Base-by-base conservation (phyloP, 2,797 vertebrate genomes). In the Platalea minor region DNA sequence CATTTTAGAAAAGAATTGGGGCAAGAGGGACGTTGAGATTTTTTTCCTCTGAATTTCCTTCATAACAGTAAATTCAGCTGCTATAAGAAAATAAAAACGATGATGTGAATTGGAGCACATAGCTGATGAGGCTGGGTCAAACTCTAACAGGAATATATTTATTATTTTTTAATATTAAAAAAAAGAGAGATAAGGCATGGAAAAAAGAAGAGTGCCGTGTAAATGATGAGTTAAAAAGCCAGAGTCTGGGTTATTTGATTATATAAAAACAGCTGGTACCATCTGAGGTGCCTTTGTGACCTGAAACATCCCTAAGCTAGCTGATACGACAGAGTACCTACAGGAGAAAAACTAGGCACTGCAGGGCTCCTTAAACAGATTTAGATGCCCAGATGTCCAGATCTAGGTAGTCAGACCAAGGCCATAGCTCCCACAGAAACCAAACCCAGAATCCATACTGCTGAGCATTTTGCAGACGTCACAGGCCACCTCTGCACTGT, bases 21-120 rank as follows among this genome's bases (percentile, higher is more conserved):
- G 11, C 3, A 39, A 28, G 23, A 75, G 1, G 0, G 0, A 1
- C 16, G 9, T 25, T 46, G 24, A 59, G 18, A 33, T 3, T 3
- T 63, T 59, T 43, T 77, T 17, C 26, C 9, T n/a, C 17, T 24
- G 46, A 67, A 56, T 93, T 70, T 78, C 51, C 39, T 63, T 78
- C 33, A 35, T 13, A 29, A 11, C 13, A 57, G 10, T 13, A 76
- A 85, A 85, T 65, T 31, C 35, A 63, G 8, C 18, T 77, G 29
- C 3, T 5, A 7, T 9, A 81, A 74, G 28, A 59, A 73, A 45
- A 15, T 64, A 39, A 54, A 86, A 74, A 6, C 6, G 0, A 33
- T 67, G 2, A 12, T 63, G 51, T 19, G 5, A 68, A 37, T 72
- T 69, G 33, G 4, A 74, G 10, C 8, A 69, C 15, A 12, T 7